phyloP scores from a whole-genome alignment of 2,888 invertebrate genomes.

The Yponomeuta sedellus region DNA sequence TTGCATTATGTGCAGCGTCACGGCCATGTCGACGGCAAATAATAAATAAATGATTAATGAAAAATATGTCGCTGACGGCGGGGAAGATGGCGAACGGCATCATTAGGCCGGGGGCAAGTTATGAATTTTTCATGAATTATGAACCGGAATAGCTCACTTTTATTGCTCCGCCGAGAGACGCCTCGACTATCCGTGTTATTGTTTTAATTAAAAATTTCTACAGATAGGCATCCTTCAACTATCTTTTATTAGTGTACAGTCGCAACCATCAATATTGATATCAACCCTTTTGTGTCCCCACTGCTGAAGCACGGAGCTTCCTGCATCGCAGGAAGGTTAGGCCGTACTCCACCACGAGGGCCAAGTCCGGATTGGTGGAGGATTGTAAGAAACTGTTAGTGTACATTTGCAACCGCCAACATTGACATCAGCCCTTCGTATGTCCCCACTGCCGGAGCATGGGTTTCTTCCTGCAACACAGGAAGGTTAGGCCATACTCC shows the following conservation, averaged over 20 bases:
- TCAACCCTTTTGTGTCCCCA: too few relatives aligned
- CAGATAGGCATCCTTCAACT: neutral
- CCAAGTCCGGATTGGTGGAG: too few relatives aligned
- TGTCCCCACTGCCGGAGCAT: too few relatives aligned
- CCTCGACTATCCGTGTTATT: conserved; percentile 39
- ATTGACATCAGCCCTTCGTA: too few relatives aligned
- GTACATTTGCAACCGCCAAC: too few relatives aligned
- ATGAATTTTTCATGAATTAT: conserved; percentile 76
- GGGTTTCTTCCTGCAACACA: too few relatives aligned
- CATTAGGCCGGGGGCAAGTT: conserved; percentile 61
- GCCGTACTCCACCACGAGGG: too few relatives aligned
- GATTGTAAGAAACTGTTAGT: too few relatives aligned
- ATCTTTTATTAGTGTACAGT: conserved; percentile 25
- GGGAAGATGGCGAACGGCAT: conserved; percentile 65
- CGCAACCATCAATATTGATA: too few relatives aligned
- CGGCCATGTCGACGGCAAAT: conserved; percentile 40
- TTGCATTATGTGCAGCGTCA: neutral
- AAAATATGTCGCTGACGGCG: conserved; percentile 60
- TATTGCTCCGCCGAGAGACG: conserved; percentile 42
- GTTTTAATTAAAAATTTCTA: conserved; percentile 35
- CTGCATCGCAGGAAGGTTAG: too few relatives aligned
- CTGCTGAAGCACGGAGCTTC: too few relatives aligned
- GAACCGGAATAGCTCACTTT: conserved; percentile 48
- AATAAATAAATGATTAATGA: conserved; percentile 63
- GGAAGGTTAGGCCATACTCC: too few relatives aligned